phyloP scores from a whole-genome alignment of 2,113 vertebrate species.

The Natator depressus region DNA sequence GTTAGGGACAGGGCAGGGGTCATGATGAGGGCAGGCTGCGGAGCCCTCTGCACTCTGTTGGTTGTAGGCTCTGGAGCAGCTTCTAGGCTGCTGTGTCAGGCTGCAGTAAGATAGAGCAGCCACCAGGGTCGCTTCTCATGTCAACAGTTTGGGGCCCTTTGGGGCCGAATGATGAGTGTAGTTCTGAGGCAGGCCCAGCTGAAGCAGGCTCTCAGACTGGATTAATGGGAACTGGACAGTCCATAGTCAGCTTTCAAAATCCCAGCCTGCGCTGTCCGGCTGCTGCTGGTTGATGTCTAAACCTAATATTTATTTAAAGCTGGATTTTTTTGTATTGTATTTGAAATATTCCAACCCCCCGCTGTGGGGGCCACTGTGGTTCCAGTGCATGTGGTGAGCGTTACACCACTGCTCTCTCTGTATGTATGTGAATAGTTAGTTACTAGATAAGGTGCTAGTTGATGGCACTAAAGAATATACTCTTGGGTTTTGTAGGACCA shows the following conservation, averaged over 20 bases:
- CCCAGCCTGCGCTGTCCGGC: not conserved
- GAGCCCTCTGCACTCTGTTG: not conserved
- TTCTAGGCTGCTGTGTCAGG: fast-evolving
- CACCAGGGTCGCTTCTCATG: not conserved
- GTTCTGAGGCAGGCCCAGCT: not conserved
- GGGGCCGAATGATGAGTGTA: conserved; percentile 15
- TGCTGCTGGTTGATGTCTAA: not conserved
- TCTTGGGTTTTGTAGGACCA: not conserved
- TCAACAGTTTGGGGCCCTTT: not conserved
- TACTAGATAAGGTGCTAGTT: not conserved
- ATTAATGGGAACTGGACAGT: conserved; percentile 21
- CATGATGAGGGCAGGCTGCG: not conserved
- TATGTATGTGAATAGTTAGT: not conserved
- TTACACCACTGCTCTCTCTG: not conserved
- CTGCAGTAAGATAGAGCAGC: not conserved
- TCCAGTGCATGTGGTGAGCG: not conserved
- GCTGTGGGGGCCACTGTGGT: not conserved
- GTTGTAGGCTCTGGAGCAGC: not conserved
- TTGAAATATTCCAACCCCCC: conserved; percentile 6
- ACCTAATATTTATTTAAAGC: conserved; percentile 38
- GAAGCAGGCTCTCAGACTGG: conserved; percentile 3
- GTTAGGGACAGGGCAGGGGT: not conserved
- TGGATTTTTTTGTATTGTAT: not conserved
- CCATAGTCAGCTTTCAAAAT: not conserved
- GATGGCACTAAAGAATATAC: fast-evolving